phyloP scores from a whole-genome alignment of 1,140 invertebrate species.

The Anoplolepis gracilipes region DNA sequence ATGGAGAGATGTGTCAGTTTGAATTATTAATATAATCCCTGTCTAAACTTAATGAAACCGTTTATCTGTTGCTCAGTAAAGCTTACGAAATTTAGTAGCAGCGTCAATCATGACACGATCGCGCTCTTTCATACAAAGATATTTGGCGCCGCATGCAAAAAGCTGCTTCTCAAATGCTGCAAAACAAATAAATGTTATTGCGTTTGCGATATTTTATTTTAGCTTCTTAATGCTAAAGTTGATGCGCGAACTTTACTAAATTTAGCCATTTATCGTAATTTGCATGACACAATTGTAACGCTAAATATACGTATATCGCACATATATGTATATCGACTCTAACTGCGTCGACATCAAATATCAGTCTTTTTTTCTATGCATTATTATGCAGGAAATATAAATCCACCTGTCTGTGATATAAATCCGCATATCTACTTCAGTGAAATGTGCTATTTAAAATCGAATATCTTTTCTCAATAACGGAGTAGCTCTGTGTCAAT shows the following conservation, averaged over 20 bases:
- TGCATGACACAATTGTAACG: not conserved
- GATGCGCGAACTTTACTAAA: not conserved
- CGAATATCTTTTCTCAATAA: slow-evolving; percentile 25
- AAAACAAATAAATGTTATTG: slow-evolving; percentile 52
- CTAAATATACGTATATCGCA: too few relatives aligned
- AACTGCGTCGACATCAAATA: slow-evolving; percentile 1
- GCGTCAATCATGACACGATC: not conserved
- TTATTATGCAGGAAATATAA: not conserved
- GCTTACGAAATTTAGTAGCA: not conserved
- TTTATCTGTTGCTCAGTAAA: not conserved
- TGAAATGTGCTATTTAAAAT: not conserved
- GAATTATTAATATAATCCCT: not conserved
- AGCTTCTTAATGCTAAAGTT: not conserved
- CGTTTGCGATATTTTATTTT: slow-evolving; percentile 21
- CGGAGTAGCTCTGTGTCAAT: not conserved
- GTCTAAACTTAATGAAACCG: not conserved
- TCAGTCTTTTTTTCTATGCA: not conserved
- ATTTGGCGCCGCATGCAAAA: slow-evolving; percentile 48
- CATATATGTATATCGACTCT: too few relatives aligned
- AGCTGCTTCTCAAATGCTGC: slow-evolving; percentile 34
- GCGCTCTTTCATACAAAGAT: slow-evolving; percentile 38
- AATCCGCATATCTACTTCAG: not conserved
- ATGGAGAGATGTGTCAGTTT: too few relatives aligned
- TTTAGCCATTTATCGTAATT: slow-evolving; percentile 10
- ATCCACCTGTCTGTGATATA: not conserved